Evolutionary conservation across 1,140 invertebrate species (phyloP).

Genomic region (Procambarus virginalis): DNA sequence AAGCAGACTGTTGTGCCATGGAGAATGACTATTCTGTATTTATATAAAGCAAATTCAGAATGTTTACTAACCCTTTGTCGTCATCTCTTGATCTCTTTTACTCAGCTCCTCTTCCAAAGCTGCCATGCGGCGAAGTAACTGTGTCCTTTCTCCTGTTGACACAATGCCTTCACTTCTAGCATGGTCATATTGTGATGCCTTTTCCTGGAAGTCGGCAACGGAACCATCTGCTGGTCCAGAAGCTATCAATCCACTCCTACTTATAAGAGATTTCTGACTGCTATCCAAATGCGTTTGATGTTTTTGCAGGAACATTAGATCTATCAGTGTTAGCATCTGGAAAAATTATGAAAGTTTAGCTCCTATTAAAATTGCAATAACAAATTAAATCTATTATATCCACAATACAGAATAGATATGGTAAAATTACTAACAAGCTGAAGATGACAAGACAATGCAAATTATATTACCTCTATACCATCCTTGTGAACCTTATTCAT

Average conservation of each 20-base stretch:
- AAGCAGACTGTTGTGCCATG: no score
- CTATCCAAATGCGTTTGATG: conserved; percentile 19
- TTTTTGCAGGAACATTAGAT: conserved; percentile 42
- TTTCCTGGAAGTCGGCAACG: not conserved
- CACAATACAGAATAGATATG: no score
- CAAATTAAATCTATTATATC: no score
- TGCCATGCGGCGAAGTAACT: conserved; percentile 26
- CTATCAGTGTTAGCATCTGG: conserved; percentile 47
- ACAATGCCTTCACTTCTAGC: not conserved
- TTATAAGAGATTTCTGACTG: conserved; percentile 33
- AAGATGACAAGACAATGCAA: not conserved
- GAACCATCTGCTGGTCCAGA: not conserved
- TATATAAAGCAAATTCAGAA: not conserved
- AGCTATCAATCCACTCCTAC: not conserved
- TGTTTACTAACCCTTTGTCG: conserved; percentile 19
- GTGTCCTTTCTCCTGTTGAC: conserved; percentile 6
- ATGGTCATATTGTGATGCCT: not conserved
- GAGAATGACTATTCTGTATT: no score
- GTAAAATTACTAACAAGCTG: not conserved
- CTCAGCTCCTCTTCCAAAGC: conserved; percentile 36
- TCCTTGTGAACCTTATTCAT: conserved; percentile 49
- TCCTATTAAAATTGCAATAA: not conserved
- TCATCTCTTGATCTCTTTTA: conserved; percentile 30
- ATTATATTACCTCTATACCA: conserved; percentile 40
- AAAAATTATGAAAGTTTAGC: not conserved